phyloP scores from a whole-genome alignment of 2,113 vertebrate species.

The Seriola aureovittata region DNA sequence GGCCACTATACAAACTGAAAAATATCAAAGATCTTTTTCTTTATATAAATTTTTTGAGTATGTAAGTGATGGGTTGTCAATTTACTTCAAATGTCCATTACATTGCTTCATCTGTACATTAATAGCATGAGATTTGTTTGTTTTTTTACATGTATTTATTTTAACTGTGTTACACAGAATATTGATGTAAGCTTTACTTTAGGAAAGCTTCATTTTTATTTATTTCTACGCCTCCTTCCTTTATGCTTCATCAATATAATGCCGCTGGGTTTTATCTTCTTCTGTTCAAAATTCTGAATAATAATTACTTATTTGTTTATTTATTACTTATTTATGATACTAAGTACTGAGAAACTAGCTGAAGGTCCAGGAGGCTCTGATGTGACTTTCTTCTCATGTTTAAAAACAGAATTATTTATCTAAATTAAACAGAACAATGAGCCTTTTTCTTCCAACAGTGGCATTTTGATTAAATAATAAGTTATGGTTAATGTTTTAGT shows the following conservation, averaged over 20 bases:
- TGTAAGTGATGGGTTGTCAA: neutral
- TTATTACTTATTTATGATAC: too few species aligned
- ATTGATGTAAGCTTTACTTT: neutral
- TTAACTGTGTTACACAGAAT: neutral
- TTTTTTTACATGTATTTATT: neutral
- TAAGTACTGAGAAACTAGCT: conserved; percentile 7
- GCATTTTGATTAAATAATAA: conserved; percentile 27
- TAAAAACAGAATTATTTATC: neutral
- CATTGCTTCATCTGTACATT: neutral
- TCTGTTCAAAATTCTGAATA: neutral
- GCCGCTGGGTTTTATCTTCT: neutral
- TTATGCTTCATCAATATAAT: neutral
- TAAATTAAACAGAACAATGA: neutral
- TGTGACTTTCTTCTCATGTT: neutral
- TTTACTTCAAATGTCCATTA: conserved; percentile 1
- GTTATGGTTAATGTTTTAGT: neutral
- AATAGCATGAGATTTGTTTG: neutral
- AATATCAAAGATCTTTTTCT: neutral
- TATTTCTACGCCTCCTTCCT: neutral
- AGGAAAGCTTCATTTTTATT: neutral
- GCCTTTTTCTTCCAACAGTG: neutral
- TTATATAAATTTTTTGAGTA: neutral
- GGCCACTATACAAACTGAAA: neutral
- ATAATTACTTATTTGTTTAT: conserved; percentile 24
- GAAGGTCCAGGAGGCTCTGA: neutral